Conservation (phyloP, 2,113 vertebrate genomes). For the Phalacrocorax aristotelis region DNA sequence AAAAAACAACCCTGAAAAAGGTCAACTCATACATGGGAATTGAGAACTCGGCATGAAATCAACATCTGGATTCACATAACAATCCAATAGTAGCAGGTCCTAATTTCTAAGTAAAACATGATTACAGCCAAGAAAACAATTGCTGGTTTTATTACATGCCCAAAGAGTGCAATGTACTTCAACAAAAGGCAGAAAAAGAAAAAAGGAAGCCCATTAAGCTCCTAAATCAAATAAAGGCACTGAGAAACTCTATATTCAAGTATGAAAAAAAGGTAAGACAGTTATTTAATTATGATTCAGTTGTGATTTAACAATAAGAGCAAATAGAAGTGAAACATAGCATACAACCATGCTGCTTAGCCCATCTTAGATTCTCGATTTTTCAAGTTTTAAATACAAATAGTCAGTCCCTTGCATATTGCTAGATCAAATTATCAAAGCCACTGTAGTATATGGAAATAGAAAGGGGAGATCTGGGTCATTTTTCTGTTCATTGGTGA, state of each 20-base stretch:
- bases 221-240: not conserved
- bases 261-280: not conserved
- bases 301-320: not conserved
- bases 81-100: not conserved
- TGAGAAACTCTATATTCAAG: not conserved
- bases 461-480: not conserved
- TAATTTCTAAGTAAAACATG: not conserved
- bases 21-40: not conserved
- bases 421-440: not conserved
- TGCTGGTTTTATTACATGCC: not conserved
- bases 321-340: not conserved
- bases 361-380: not conserved
- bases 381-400: not conserved
- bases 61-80: not conserved
- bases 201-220: not conserved
- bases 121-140: not conserved
- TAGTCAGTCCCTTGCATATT: not conserved
- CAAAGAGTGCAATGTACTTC: not conserved
- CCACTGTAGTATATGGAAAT: not conserved
- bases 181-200: not conserved
- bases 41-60: not conserved
- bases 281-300: not conserved
- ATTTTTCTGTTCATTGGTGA: not conserved
- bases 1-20: not conserved
- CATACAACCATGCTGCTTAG: not conserved